Evolutionary conservation across 2,113 vertebrate genomes (phyloP).

Genomic region (Pan troglodytes): NHGRI_mPanTro3-v2.1_pri NC_072403.2:142337001-142337500

Average conservation of each 20-base stretch:
- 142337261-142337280: slow-evolving; percentile 99
- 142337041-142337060: slow-evolving; percentile 95
- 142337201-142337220: slow-evolving; percentile 96
- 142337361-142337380: slow-evolving; percentile 95
- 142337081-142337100: slow-evolving; percentile 97
- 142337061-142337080: slow-evolving; percentile 91
- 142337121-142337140: slow-evolving; percentile 78
- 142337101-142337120: slow-evolving; percentile 97
- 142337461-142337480: slow-evolving; percentile 86
- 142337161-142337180: slow-evolving; percentile 79
- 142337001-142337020: slow-evolving; percentile 95
- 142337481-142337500: slow-evolving; percentile 89
- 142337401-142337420: slow-evolving; percentile 84
- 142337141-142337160: slow-evolving; percentile 80
- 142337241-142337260: slow-evolving; percentile 99
- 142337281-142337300: slow-evolving; percentile 97
- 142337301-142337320: slow-evolving; percentile 97
- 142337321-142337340: slow-evolving; percentile 99
- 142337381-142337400: slow-evolving; percentile 91
- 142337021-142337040: slow-evolving; percentile 96
- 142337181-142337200: slow-evolving; percentile 85
- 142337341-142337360: slow-evolving; percentile 99
- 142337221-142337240: slow-evolving; percentile 98
- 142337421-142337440: slow-evolving; percentile 84
- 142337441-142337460: slow-evolving; percentile 83